These are phyloP conservation scores for Ferdinandea cuprea DNA, from an alignment of 2,888 invertebrate species.

Conservation along the genomic window DNA sequence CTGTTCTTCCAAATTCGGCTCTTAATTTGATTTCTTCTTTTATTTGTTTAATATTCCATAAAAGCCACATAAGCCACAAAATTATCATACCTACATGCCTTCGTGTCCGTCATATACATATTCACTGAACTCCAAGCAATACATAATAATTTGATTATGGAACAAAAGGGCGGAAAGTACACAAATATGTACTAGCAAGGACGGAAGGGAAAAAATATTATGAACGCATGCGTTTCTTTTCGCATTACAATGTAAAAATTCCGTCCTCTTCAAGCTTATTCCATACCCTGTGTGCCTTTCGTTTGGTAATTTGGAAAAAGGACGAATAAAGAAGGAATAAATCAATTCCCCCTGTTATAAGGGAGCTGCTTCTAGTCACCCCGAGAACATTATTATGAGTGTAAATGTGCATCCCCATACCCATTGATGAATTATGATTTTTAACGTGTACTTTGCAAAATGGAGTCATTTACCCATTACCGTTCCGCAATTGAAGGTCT, in stretches of 20 bases:
- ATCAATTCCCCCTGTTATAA: conserved; percentile 52
- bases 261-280: conserved; percentile 55
- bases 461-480: conserved; percentile 62
- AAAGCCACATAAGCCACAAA: conserved; percentile 62
- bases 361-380: conserved; percentile 26
- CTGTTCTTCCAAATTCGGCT: conserved; percentile 30
- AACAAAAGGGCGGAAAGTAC: conserved; percentile 71
- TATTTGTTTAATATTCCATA: conserved; percentile 64
- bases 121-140: conserved; percentile 42
- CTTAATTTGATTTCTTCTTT: conserved; percentile 61
- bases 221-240: conserved; percentile 74
- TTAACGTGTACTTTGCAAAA: conserved; percentile 45
- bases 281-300: conserved; percentile 34
- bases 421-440: conserved; percentile 40
- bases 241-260: conserved; percentile 65
- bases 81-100: conserved; percentile 40
- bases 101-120: conserved; percentile 10
- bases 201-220: conserved; percentile 43
- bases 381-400: conserved; percentile 58
- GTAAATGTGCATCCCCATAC: conserved; percentile 28
- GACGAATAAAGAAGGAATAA: conserved; percentile 52
- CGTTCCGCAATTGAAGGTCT: conserved; percentile 9
- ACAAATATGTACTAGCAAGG: conserved; percentile 48
- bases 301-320: conserved; percentile 51
- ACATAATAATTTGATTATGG: conserved; percentile 72